Conservation (phyloP, 64 coral and sea anemone species). For the Stichodactyla mertensii region DNA sequence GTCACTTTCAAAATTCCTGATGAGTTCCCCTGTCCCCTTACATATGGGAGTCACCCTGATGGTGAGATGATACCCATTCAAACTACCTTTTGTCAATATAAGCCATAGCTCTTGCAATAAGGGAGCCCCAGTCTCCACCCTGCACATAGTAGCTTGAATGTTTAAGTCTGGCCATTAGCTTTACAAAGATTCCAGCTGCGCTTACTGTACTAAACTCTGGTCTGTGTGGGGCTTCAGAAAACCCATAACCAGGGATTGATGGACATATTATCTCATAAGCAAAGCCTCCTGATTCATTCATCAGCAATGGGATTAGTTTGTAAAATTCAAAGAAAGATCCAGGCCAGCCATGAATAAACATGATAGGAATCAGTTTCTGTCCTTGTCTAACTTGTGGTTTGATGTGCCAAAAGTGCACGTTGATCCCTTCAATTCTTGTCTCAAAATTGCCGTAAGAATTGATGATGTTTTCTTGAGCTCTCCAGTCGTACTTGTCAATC, state of each 20-base stretch:
- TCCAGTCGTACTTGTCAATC: slow-evolving; percentile 78
- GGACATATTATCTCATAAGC: slow-evolving; percentile 83
- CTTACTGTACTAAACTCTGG: slow-evolving; percentile 37
- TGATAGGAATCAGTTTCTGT: slow-evolving; percentile 61
- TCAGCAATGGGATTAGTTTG: slow-evolving; percentile 57
- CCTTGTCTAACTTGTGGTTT: slow-evolving; percentile 52
- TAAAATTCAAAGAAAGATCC: slow-evolving; percentile 98
- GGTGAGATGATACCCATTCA: neutral
- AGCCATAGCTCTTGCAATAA: slow-evolving; percentile 61
- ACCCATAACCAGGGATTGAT: slow-evolving; percentile 85
- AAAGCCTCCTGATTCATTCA: slow-evolving; percentile 35
- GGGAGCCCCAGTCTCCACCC: slow-evolving; percentile 88
- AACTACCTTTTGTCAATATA: slow-evolving; percentile 57
- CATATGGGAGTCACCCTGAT: neutral
- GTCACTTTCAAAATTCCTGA: too few relatives aligned
- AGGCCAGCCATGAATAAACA: slow-evolving; percentile 96
- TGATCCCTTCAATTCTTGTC: slow-evolving; percentile 69
- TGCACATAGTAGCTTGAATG: slow-evolving; percentile 76
- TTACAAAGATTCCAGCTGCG: slow-evolving; percentile 67
- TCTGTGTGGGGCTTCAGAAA: slow-evolving; percentile 87
- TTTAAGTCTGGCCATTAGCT: slow-evolving; percentile 75
- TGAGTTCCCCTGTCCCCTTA: too few relatives aligned
- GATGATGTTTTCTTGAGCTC: slow-evolving; percentile 57
- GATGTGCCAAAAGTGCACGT: slow-evolving; percentile 76
- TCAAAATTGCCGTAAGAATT: slow-evolving; percentile 72